Percentiles rank a stretch among this genome's conserved stretches.
Conservation (phyloP, 37 sponge, comb jelly and placozoan genomes). For the Theonella swinhoei region DNA sequence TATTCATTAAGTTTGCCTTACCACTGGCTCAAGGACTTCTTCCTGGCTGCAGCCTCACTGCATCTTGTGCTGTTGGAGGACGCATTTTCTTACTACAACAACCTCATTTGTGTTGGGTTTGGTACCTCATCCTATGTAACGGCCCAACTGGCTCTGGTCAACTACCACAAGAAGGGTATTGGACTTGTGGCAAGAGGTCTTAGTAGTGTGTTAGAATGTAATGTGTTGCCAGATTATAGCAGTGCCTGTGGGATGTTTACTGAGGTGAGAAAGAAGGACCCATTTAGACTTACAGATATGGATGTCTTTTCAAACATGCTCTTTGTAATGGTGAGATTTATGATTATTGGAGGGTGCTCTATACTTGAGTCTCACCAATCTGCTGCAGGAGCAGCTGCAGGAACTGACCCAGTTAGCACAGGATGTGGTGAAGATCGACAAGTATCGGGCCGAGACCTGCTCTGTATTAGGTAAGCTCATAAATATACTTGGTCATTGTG, state of each 20-base stretch:
- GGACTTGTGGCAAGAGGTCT: not conserved
- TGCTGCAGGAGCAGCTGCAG: constrained; percentile 56
- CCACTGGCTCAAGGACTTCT: constrained; percentile 92
- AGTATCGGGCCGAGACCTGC: constrained; percentile 79
- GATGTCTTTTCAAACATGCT: constrained; percentile 88
- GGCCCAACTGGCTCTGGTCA: constrained; percentile 65
- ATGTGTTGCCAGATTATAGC: constrained; percentile 42
- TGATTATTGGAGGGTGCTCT: not conserved
- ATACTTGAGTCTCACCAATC: not conserved
- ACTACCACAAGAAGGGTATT: constrained; percentile 69
- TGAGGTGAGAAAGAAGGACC: constrained; percentile 59
- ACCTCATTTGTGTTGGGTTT: constrained; percentile 57
- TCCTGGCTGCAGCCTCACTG: constrained; percentile 69
- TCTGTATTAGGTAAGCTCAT: constrained; percentile 57
- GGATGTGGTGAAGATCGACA: constrained; percentile 68
- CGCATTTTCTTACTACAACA: constrained; percentile 77
- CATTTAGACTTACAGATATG: constrained; percentile 57
- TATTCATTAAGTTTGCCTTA: constrained; percentile 64
- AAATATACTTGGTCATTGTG: not conserved
- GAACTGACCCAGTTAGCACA: constrained; percentile 79
- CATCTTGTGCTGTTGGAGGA: constrained; percentile 74
- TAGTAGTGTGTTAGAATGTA: not conserved
- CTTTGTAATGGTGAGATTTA: constrained; percentile 84
- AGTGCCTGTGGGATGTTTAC: constrained; percentile 59
- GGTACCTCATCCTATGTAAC: constrained; percentile 51